Evolutionary conservation across 1,140 invertebrate species (phyloP), one percentile per base, ranked within the genome.

Genomic region (Drosophila seguyi): DNA sequence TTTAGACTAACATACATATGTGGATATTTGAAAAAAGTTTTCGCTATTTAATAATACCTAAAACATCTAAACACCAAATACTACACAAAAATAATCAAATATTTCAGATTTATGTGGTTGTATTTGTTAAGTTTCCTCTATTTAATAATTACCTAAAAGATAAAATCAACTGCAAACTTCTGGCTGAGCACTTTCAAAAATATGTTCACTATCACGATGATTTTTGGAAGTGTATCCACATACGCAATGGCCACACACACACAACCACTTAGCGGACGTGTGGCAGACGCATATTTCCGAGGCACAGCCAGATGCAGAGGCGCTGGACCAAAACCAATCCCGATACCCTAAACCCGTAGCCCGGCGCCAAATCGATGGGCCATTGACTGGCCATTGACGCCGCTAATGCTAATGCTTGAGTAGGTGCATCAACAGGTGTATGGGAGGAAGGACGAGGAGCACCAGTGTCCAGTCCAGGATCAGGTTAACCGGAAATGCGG

Each of bases 271-370:
- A 25, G 52, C 69, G 69, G 69, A 73, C 69, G 53, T 71, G 65
- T 42, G 50, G 58, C 66, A 73, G 58, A 84, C 73, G 66, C 65
- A 80, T 60, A 79, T 75, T 83, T 84, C 76, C 76, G 81, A 38
- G 50, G 18, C 29, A 53, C 4, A 52, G 47, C n/a, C 27, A 29
- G 36, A 20, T 25, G 50, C 18, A 29, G 65, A 61, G 36, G 62
- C 29, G 62, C 42, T 67, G 65, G 41, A 75, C 57, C 34, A 52
- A 73, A 56, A 36, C 60, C 38, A 52, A 29, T 36, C 25, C 29
- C 39, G 13, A 11, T 34, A 42, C 53, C 27, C 36, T 13, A 53
- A 20, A 25, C 53, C 38, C 36, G 14, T 39, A n/a, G 14, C 44
- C 38, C 25, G 6, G 13, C 13, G 0, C 20, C 56, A 11, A 60